Evolutionary conservation across 2,888 invertebrate species (phyloP), one percentile per base, ranked within the genome.

Genomic region (Drosophila colorata): DNA sequence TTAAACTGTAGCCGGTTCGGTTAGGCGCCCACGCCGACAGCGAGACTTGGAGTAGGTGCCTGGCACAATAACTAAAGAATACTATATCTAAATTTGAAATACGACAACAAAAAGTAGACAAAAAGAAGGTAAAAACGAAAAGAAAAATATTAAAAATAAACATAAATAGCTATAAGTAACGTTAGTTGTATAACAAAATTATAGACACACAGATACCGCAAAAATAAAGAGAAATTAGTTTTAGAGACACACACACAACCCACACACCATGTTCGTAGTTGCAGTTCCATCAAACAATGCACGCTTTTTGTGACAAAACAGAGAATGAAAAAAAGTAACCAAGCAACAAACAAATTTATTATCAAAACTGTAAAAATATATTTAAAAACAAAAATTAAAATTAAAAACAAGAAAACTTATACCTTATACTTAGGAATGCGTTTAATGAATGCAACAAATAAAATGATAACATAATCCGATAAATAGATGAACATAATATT

Each of bases 401-500:
- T 16, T 20, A 8, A 23, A 44, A 14, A 25, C 1, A 63, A 41
- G 48, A 44, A 40, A 64, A 63, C 61, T 60, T 83, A 70, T 72
- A 88, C 63, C 67, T 73, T 83, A 83, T 73, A 64, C 41, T 51
- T 78, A 72, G 77, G 61, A 74, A 46, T 58, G 69, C 69, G 58
- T 73, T 49, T 51, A 64, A 57, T 58, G 44, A 55, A 66, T 67
- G 66, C 66, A 76, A 43, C 53, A 49, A 51, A 56, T 56, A 73
- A 69, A 78, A 73, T 70, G 70, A 81, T 73, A 78, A 78, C 69
- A 83, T 78, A 74, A 81, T 81, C 87, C 73, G 69, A 83, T 79
- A 85, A 84, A 85, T 83, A 87, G 78, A 85, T 73, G 85, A 87
- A 56, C 71, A 28, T 77, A 83, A 76, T 69, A 49, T 68, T 85